Conservation (phyloP, 2,888 invertebrate genomes). For the Phaedon cochleariae region DNA sequence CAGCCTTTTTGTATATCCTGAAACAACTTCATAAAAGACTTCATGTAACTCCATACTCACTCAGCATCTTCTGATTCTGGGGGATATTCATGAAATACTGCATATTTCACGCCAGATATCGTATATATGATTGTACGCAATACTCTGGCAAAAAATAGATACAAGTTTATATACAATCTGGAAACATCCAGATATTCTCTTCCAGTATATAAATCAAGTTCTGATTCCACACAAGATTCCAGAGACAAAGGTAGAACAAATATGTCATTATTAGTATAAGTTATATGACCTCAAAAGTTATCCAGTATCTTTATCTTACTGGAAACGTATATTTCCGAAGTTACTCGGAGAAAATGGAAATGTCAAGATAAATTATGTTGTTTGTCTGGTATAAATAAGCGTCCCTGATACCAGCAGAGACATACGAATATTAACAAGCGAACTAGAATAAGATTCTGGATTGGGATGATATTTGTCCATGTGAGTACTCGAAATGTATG, state of each 20-base stretch:
- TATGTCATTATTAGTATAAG: constrained; percentile 38
- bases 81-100: too few species aligned
- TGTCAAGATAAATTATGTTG: constrained; percentile 53
- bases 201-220: constrained; percentile 13
- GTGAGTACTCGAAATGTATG: background rate
- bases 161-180: too few species aligned
- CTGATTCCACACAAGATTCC: constrained; percentile 10
- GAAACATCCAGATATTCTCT: background rate
- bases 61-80: too few species aligned
- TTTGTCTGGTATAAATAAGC: constrained; percentile 44
- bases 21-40: too few species aligned
- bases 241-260: constrained; percentile 31
- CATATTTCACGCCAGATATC: too few species aligned
- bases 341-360: constrained; percentile 50
- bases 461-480: constrained; percentile 19
- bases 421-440: constrained; percentile 34
- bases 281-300: constrained; percentile 37
- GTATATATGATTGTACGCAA: too few species aligned
- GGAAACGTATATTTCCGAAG: constrained; percentile 41
- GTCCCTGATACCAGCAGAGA: constrained; percentile 41
- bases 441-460: constrained; percentile 39
- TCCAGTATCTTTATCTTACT: constrained; percentile 44
- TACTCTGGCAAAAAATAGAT: too few species aligned
- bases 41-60: too few species aligned
- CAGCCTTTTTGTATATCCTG: too few species aligned